Conservation (phyloP, 2,888 invertebrate species). For the Norana najaformis region DNA sequence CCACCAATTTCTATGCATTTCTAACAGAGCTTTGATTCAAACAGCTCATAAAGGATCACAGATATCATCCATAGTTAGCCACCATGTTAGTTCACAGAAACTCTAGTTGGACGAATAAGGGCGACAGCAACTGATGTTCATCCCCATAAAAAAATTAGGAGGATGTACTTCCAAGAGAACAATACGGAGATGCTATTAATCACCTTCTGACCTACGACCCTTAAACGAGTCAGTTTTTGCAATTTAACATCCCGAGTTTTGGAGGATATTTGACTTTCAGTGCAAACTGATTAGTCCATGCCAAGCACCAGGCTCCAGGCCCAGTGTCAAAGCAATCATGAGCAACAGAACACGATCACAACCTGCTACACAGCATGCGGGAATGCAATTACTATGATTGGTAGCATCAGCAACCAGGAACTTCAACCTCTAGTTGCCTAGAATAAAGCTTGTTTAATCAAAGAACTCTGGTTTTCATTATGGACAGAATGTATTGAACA, state of each 20-base stretch:
- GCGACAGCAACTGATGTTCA: background rate
- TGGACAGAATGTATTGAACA: background rate
- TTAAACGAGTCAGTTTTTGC: background rate
- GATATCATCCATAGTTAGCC: too few species aligned
- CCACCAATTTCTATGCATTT: too few species aligned
- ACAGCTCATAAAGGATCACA: background rate
- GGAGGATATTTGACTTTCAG: background rate
- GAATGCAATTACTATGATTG: background rate
- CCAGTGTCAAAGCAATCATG: background rate
- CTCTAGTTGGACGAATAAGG: background rate
- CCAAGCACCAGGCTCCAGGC: background rate
- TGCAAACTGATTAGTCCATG: background rate
- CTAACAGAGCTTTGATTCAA: background rate
- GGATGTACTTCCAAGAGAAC: background rate
- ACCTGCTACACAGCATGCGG: background rate
- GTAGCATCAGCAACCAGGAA: background rate
- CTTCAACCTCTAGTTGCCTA: background rate
- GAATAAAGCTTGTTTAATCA: background rate
- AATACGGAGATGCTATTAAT: background rate
- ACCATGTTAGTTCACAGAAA: background rate
- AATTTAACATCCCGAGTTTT: background rate
- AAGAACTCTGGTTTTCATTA: background rate
- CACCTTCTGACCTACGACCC: background rate
- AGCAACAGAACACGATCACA: background rate
- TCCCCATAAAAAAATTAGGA: background rate